Base-by-base conservation (phyloP, 1,140 invertebrate species). In the Nilaparvata lugens region DNA sequence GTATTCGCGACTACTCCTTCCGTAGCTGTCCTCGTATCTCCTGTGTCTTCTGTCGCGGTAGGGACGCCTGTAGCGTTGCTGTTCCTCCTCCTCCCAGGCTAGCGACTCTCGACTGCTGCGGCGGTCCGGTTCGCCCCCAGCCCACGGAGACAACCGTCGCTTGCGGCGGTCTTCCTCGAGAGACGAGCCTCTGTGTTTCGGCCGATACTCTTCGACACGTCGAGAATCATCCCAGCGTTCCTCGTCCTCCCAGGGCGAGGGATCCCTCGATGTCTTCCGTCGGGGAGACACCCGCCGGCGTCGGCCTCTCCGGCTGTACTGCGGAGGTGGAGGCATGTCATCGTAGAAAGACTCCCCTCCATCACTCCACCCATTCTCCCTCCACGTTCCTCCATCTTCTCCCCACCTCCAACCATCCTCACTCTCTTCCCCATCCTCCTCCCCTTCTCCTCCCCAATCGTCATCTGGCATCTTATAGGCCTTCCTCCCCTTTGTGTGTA, bases 181-280 rank as follows among this genome's bases (percentile, higher is more conserved):
- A 11, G 64, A 65, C 9, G 63, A 63, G 9, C 62, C 63, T 18
- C 67, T 60, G 24, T 60, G 55, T 52, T 67, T 64, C 18, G 64
- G 53, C 40, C 66, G 40, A 35, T 60, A 59, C 48, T 61, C 58
- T 40, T 62, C 67, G 58, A 63, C 61, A 63, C 67, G 62, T 38
- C 65, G n/a, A 19, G 53, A 43, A 31, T 60, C 57, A 51, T 68
- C 65, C 62, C 60, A 66, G 38, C 56, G 60, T 31, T 69, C 66
- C n/a, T 84, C 83, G 64, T 85, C 83, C 58, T 86, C 83, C 83
- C 84, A 86, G 5, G 84, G 83, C 48, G 84, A 86, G 43, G 83
- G 76, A 69, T 87, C 85, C 4, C 84, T 73, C 0, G 83, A 85
- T 19, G 83, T 58, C 24, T 64, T 64, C n/a, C 53, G 51, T 63